A percentile compares a stretch with the other conserved stretches of the same genome.
phyloP scores from a whole-genome alignment of 2,113 vertebrate species.

The Rissa tridactyla region DNA sequence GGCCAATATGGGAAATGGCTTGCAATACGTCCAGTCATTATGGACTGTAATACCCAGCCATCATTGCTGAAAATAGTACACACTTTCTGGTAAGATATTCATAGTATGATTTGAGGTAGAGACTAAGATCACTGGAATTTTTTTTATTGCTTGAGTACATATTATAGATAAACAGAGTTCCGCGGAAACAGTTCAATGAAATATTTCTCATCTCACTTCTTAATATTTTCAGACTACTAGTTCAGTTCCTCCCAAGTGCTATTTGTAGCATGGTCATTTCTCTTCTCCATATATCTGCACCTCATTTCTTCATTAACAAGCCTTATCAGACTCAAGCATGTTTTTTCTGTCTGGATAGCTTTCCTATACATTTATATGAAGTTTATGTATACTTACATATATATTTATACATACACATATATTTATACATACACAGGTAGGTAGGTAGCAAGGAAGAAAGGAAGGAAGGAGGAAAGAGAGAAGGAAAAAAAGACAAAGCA shows the following conservation, averaged over 20 bases:
- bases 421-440: neutral
- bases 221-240: neutral
- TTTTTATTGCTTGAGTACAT: neutral
- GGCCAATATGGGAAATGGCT: neutral
- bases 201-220: neutral
- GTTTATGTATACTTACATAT: neutral
- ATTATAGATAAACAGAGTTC: neutral
- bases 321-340: neutral
- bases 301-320: neutral
- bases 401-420: neutral
- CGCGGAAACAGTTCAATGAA: neutral
- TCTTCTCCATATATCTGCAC: neutral
- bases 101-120: neutral
- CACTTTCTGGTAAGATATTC: neutral
- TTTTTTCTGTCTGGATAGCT: neutral
- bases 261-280: neutral
- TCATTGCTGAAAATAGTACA: neutral
- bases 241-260: neutral
- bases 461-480: too few species aligned
- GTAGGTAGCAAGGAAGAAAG: neutral
- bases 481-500: neutral
- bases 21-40: neutral
- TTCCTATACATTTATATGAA: neutral
- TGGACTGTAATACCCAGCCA: neutral
- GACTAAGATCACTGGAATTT: neutral